Conservation (phyloP, 2,113 vertebrate species). For the Zosterops hypoxanthus region DNA sequence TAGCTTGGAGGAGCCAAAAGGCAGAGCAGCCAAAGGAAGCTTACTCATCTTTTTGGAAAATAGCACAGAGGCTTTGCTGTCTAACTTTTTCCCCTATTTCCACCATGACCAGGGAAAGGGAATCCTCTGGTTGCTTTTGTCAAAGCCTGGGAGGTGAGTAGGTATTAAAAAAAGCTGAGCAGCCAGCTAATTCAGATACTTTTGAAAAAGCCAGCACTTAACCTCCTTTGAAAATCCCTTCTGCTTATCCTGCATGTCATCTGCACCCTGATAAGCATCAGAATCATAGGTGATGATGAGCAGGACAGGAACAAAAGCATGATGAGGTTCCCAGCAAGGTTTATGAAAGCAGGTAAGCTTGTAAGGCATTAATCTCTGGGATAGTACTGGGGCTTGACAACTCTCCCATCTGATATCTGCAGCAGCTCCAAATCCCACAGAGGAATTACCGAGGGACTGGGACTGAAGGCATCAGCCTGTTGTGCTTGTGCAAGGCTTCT, state of each 20-base stretch:
- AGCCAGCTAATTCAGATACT: neutral
- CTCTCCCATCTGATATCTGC: neutral
- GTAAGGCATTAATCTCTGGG: neutral
- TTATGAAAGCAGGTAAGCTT: neutral
- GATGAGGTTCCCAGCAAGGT: slow-evolving; percentile 20
- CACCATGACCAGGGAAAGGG: neutral
- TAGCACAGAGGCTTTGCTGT: slow-evolving; percentile 37
- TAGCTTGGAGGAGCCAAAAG: slow-evolving; percentile 51
- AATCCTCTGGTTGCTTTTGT: slow-evolving; percentile 39
- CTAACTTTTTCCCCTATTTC: neutral
- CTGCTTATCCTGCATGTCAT: slow-evolving; percentile 14
- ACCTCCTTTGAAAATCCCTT: neutral
- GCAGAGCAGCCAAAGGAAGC: slow-evolving; percentile 55
- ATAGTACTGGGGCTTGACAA: neutral
- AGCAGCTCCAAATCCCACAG: neutral
- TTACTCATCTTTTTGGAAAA: slow-evolving; percentile 63
- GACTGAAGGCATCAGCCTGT: neutral
- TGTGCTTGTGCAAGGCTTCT: neutral
- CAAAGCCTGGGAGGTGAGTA: neutral
- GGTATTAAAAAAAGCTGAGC: neutral
- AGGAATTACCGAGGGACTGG: neutral
- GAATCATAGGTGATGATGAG: neutral
- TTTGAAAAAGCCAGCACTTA: neutral
- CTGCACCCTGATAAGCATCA: slow-evolving; percentile 17
- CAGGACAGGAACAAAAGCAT: slow-evolving; percentile 28